A percentile compares a stretch with the other conserved stretches of the same genome.
Evolutionary conservation across 2,888 invertebrate genomes (phyloP).

Genomic region (Priocnemis perturbator): DNA sequence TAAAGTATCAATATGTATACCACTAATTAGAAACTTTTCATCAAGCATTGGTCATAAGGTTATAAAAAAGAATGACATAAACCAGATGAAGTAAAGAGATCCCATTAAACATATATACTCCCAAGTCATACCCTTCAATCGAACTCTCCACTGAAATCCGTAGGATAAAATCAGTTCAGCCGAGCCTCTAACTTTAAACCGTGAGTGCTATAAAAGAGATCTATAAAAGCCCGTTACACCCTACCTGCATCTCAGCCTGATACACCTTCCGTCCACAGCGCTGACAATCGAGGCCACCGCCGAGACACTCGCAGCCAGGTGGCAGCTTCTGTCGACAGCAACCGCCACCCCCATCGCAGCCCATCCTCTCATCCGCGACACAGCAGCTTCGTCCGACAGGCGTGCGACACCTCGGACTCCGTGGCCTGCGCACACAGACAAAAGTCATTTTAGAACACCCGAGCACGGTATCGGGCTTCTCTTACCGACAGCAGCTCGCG

Average conservation of each 20-base stretch:
- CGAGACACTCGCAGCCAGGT: slow-evolving; percentile 62
- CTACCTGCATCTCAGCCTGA: slow-evolving; percentile 72
- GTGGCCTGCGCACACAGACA: slow-evolving; percentile 26
- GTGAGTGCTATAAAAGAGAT: too few relatives aligned
- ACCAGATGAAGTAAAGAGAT: too few relatives aligned
- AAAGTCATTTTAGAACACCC: slow-evolving; percentile 40
- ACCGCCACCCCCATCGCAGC: slow-evolving; percentile 18
- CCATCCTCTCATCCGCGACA: slow-evolving; percentile 26
- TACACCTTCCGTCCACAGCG: slow-evolving; percentile 73
- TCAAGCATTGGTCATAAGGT: too few relatives aligned
- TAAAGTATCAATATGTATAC: too few relatives aligned
- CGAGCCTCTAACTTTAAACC: too few relatives aligned
- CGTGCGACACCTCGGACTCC: slow-evolving; percentile 36
- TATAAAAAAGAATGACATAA: too few relatives aligned
- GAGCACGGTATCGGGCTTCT: slow-evolving; percentile 18
- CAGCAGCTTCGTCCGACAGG: slow-evolving; percentile 38
- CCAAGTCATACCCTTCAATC: too few relatives aligned
- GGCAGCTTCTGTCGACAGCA: slow-evolving; percentile 46
- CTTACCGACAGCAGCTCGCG: slow-evolving; percentile 56
- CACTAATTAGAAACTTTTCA: too few relatives aligned
- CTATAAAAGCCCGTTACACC: background rate
- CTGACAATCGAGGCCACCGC: slow-evolving; percentile 69
- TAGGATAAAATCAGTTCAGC: too few relatives aligned
- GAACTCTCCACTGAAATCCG: too few relatives aligned
- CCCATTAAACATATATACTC: too few relatives aligned